These are phyloP conservation scores for Bergia puertoricense DNA, from an alignment of 92 coral and sea anemone species.

Conservation along the genomic window DNA sequence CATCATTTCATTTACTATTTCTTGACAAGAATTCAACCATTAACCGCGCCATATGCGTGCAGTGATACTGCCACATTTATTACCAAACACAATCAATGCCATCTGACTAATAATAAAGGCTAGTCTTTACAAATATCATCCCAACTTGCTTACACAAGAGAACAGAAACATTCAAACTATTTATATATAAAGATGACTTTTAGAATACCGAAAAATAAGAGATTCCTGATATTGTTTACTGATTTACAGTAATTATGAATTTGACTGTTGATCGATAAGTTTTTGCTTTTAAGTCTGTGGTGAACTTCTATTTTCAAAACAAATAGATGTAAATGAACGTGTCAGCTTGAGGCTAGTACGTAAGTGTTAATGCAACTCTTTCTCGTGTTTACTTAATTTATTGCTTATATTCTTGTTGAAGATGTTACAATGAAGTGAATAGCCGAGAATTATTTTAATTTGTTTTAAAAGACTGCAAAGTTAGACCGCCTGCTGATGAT, in stretches of 20 bases:
- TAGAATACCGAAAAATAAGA: background rate
- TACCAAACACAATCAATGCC: conserved; percentile 29
- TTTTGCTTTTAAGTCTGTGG: conserved; percentile 9
- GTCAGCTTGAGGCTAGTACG: conserved; percentile 33
- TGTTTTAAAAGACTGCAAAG: conserved; percentile 44
- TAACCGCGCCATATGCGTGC: conserved; percentile 39
- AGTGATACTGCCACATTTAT: background rate
- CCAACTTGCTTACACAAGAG: background rate
- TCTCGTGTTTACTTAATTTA: conserved; percentile 24
- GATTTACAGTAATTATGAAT: conserved; percentile 31
- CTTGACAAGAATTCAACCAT: conserved; percentile 44
- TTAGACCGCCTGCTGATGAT: conserved; percentile 46
- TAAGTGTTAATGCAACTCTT: conserved; percentile 18
- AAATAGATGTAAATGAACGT: conserved; percentile 22
- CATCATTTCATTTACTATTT: conserved; percentile 35
- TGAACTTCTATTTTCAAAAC: conserved; percentile 35
- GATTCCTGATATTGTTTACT: conserved; percentile 30
- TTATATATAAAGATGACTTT: background rate
- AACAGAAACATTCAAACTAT: background rate
- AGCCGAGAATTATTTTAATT: conserved; percentile 37
- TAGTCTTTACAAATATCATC: background rate
- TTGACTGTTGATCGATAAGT: conserved; percentile 32
- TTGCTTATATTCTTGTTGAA: conserved; percentile 27
- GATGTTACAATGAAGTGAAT: conserved; percentile 38
- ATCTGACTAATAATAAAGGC: conserved; percentile 23